phyloP scores from a whole-genome alignment of 92 coral and sea anemone species.

The Epizoanthus rinbou region DNA sequence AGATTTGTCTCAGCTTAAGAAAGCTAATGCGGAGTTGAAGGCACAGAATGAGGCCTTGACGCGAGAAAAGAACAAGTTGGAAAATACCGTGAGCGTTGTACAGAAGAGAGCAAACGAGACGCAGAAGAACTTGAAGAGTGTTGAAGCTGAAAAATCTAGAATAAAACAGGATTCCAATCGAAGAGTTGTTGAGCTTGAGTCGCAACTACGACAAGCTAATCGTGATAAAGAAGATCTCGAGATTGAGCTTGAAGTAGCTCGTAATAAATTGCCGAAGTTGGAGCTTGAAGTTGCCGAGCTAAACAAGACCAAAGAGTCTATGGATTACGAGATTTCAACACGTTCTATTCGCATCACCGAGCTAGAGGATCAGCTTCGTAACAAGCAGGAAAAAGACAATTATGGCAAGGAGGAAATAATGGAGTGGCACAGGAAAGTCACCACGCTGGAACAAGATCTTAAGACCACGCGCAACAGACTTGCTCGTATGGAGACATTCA shows the following conservation, averaged over 20 bases:
- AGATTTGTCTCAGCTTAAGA: conserved; percentile 81
- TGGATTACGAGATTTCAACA: conserved; percentile 53
- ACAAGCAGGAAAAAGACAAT: conserved; percentile 52
- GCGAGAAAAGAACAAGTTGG: conserved; percentile 82
- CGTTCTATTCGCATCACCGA: conserved; percentile 62
- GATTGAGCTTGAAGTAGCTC: conserved; percentile 74
- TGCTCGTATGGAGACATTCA: conserved; percentile 66
- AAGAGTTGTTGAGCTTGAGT: conserved; percentile 30
- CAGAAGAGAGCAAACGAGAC: conserved; percentile 69
- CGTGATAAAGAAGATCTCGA: conserved; percentile 71
- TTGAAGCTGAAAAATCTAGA: conserved; percentile 64
- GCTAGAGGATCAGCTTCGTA: conserved; percentile 54
- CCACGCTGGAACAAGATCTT: conserved; percentile 80
- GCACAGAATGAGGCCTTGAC: conserved; percentile 79
- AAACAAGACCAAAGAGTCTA: conserved; percentile 49
- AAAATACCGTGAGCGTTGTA: conserved; percentile 57
- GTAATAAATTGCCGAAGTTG: conserved; percentile 68
- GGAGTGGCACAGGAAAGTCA: conserved; percentile 74
- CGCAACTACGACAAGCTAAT: conserved; percentile 47
- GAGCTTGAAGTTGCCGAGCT: conserved; percentile 64
- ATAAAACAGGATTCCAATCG: conserved; percentile 64
- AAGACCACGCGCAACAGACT: conserved; percentile 83
- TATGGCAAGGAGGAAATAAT: conserved; percentile 58
- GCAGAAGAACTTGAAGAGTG: conserved; percentile 40
- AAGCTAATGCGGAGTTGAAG: conserved; percentile 79